These are phyloP conservation scores for Deilephila elpenor DNA, from an alignment of 2,888 invertebrate species.

Conservation along the genomic window DNA sequence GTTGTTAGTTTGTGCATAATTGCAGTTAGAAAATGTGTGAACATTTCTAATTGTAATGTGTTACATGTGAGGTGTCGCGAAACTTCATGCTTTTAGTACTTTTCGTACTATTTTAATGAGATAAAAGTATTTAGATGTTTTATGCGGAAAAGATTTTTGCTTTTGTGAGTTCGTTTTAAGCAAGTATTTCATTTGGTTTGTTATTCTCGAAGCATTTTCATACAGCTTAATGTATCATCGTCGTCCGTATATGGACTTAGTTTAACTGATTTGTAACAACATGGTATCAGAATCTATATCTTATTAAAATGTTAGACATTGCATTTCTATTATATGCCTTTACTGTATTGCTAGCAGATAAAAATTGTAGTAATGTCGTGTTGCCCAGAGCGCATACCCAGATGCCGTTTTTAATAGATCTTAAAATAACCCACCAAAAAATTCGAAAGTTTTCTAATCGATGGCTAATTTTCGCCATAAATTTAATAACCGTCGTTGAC, in stretches of 20 bases:
- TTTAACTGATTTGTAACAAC: too few species aligned
- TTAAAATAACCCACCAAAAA: too few species aligned
- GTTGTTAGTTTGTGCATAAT: slow-evolving; percentile 41
- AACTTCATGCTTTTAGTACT: slow-evolving; percentile 32
- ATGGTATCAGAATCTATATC: too few species aligned
- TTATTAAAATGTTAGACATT: too few species aligned
- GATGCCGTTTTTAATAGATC: too few species aligned
- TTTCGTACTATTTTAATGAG: slow-evolving; percentile 16
- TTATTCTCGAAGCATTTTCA: too few species aligned
- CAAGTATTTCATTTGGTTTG: neutral
- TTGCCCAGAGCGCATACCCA: too few species aligned
- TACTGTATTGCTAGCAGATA: neutral
- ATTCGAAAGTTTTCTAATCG: neutral
- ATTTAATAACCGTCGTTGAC: neutral
- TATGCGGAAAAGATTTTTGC: neutral
- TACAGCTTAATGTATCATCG: too few species aligned
- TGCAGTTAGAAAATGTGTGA: slow-evolving; percentile 32
- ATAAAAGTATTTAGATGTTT: neutral
- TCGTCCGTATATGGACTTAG: too few species aligned
- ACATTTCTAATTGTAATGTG: slow-evolving; percentile 26
- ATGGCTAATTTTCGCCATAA: neutral
- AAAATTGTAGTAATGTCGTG: too few species aligned
- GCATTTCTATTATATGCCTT: too few species aligned
- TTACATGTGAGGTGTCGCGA: slow-evolving; percentile 23
- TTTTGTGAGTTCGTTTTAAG: neutral